Percentiles rank a stretch among this genome's conserved stretches.
phyloP scores from a whole-genome alignment of 1,140 invertebrate species.

The Ruditapes philippinarum region DNA sequence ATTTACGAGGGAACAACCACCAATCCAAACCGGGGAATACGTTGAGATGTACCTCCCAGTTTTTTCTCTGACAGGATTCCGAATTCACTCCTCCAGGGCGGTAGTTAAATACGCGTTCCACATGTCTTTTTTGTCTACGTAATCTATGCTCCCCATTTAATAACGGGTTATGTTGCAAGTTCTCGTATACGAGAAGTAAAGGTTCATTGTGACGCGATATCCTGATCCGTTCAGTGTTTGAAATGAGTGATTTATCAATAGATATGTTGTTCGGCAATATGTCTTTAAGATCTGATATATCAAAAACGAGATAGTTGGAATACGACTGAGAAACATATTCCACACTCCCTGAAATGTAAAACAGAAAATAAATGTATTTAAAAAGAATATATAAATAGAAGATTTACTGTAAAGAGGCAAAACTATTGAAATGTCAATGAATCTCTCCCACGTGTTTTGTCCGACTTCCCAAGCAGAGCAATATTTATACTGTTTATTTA shows the following conservation, averaged over 20 bases:
- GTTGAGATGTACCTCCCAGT: neutral
- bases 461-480: no score
- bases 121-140: neutral
- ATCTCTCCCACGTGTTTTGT: no score
- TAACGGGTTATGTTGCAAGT: neutral
- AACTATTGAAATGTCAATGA: no score
- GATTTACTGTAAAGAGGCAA: no score
- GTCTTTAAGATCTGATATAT: neutral
- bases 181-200: neutral
- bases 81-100: neutral
- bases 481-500: no score
- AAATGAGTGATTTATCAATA: neutral
- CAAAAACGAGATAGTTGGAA: neutral
- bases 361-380: no score
- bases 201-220: neutral
- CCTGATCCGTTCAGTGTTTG: neutral
- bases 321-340: neutral
- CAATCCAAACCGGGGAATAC: neutral
- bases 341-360: neutral
- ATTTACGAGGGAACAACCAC: neutral
- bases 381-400: no score
- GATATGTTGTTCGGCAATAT: neutral
- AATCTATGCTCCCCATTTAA: neutral
- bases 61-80: neutral
- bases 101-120: neutral